These are phyloP conservation scores for Drosophila sturtevanti DNA, from an alignment of 1,140 invertebrate species.

Conservation along the genomic window DNA sequence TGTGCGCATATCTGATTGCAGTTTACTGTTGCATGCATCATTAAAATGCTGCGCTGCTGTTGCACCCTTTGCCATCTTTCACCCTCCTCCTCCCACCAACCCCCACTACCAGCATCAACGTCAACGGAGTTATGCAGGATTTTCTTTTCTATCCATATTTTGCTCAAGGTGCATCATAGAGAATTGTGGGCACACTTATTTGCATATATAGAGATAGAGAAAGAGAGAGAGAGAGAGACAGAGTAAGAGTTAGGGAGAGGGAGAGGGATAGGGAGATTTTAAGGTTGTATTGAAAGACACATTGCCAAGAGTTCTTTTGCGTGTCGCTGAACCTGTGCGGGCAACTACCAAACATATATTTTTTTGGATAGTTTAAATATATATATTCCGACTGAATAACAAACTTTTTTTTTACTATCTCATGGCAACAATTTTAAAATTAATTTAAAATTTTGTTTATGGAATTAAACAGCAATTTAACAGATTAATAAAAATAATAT, in stretches of 20 bases:
- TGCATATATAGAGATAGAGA: constrained; percentile 60
- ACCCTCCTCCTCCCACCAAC: constrained; percentile 52
- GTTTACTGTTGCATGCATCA: constrained; percentile 81
- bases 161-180: constrained; percentile 69
- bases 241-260: background rate
- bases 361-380: constrained; percentile 11
- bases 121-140: constrained; percentile 24
- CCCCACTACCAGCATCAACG: too few species aligned
- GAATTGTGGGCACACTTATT: constrained; percentile 53
- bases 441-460: too few species aligned
- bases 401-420: too few species aligned
- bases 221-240: background rate
- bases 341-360: background rate
- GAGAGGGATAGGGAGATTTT: constrained; percentile 7
- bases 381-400: too few species aligned
- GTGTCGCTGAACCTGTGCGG: constrained; percentile 69
- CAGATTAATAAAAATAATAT: too few species aligned
- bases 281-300: constrained; percentile 65
- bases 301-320: constrained; percentile 44
- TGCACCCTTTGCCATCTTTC: constrained; percentile 12
- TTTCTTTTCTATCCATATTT: constrained; percentile 75
- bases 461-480: too few species aligned
- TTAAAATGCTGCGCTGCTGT: constrained; percentile 76
- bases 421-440: too few species aligned
- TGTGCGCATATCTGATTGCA: constrained; percentile 81